Percentiles rank a stretch among this genome's conserved stretches.
These are phyloP conservation scores for Syrrhaptes paradoxus DNA, from an alignment of 2,113 vertebrate species.

Conservation along the genomic window DNA sequence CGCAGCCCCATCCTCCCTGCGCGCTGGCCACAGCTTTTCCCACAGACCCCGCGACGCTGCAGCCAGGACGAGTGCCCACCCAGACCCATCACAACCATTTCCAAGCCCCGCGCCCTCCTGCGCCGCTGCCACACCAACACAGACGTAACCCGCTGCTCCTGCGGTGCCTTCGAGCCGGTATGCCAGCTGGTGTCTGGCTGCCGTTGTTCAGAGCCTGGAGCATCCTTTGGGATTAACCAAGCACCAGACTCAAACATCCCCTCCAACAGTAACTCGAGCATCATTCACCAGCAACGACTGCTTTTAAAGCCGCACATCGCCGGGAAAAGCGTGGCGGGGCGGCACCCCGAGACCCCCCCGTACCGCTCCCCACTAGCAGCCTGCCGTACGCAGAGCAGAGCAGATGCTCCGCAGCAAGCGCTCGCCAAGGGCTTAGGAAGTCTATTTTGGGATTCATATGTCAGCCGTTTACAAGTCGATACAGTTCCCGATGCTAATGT, in stretches of 20 bases:
- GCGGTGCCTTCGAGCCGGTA: background rate
- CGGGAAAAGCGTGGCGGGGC: background rate
- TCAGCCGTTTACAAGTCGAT: background rate
- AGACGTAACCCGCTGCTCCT: background rate
- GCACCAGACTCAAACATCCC: background rate
- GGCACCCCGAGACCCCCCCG: background rate
- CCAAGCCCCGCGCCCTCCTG: background rate
- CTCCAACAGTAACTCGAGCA: background rate
- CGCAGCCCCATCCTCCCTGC: background rate
- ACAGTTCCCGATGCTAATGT: background rate
- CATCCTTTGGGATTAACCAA: background rate
- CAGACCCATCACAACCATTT: accelerated
- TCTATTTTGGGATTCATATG: background rate
- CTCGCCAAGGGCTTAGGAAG: accelerated
- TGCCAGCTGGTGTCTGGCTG: background rate
- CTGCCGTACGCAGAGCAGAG: background rate
- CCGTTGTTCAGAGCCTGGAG: background rate
- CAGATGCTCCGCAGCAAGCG: background rate
- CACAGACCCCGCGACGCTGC: background rate
- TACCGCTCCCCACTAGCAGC: background rate
- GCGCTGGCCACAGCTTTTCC: background rate
- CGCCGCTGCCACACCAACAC: too few species aligned
- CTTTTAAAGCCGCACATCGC: accelerated
- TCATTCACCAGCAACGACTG: accelerated
- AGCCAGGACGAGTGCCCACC: accelerated